These are phyloP conservation scores for Stomatorhinus walkeri DNA, from an alignment of 2,797 vertebrate genomes.

Conservation along the genomic window DNA sequence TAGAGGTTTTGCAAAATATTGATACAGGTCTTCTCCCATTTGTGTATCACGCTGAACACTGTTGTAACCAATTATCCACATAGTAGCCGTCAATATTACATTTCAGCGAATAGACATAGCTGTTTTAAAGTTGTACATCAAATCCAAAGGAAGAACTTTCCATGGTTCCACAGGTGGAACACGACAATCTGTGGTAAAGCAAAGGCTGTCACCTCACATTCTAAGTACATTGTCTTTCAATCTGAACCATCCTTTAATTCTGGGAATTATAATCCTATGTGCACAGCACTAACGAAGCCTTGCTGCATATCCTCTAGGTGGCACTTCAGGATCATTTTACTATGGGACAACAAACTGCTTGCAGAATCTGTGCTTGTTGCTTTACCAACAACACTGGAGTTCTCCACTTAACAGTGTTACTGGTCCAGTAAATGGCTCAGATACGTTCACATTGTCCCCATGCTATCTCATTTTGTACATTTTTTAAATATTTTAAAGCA, in stretches of 20 bases:
- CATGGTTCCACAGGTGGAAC: not conserved
- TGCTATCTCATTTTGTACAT: not conserved
- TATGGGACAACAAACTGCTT: not conserved
- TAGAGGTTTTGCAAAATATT: not conserved
- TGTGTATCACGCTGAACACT: not conserved
- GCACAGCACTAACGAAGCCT: not conserved
- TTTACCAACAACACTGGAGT: not conserved
- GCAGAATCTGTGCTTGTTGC: not conserved
- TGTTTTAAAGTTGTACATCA: not conserved
- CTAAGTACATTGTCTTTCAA: not conserved
- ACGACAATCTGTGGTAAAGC: not conserved
- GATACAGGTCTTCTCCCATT: not conserved
- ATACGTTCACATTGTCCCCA: not conserved
- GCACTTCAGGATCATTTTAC: not conserved
- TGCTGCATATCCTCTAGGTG: constrained; percentile 3
- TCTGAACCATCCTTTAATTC: not conserved
- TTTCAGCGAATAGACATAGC: not conserved
- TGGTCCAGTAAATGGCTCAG: not conserved
- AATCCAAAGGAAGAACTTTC: not conserved
- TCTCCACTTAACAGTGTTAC: not conserved
- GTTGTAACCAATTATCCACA: not conserved
- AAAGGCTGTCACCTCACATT: not conserved
- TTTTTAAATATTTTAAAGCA: not conserved
- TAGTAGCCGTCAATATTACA: not conserved
- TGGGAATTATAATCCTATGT: not conserved